These are phyloP conservation scores for Emmelina monodactyla DNA, from an alignment of 2,888 invertebrate species.

Conservation along the genomic window DNA sequence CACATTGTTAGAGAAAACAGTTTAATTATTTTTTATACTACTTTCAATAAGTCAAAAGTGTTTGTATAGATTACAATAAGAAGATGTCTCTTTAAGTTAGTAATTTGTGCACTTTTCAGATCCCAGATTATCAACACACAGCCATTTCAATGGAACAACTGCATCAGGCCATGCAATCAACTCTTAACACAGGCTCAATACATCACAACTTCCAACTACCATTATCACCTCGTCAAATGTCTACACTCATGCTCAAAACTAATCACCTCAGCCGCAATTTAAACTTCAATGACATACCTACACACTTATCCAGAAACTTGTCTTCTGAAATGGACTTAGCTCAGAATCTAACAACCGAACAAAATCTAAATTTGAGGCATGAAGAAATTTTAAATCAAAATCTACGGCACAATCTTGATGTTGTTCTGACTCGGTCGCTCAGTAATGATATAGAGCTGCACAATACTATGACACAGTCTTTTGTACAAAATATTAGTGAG, in stretches of 20 bases:
- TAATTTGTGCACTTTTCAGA: too few relatives aligned
- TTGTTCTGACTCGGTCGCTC: slow-evolving; percentile 21
- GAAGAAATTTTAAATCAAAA: slow-evolving; percentile 22
- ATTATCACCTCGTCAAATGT: slow-evolving; percentile 49
- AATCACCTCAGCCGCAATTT: slow-evolving; percentile 38
- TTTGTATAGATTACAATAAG: too few relatives aligned
- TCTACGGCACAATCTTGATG: slow-evolving; percentile 27
- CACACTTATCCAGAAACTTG: slow-evolving; percentile 33
- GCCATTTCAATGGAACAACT: slow-evolving; percentile 52
- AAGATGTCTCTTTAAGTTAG: too few relatives aligned
- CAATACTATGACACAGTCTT: slow-evolving; percentile 17
- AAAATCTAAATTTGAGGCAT: slow-evolving; percentile 28
- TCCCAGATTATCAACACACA: slow-evolving; percentile 38
- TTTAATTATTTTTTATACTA: too few relatives aligned
- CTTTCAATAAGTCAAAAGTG: too few relatives aligned
- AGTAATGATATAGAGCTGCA: slow-evolving; percentile 24
- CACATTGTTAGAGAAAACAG: neutral
- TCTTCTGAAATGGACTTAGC: slow-evolving; percentile 33
- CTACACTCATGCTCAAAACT: slow-evolving; percentile 47
- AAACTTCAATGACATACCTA: slow-evolving; percentile 43
- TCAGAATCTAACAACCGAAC: slow-evolving; percentile 28
- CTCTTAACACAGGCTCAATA: slow-evolving; percentile 30
- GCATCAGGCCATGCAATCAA: slow-evolving; percentile 49
- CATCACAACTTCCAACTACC: slow-evolving; percentile 51
- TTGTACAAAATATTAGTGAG: slow-evolving; percentile 17